phyloP scores from a whole-genome alignment of 2,888 invertebrate genomes.

The Gymnosoma rotundatum region DNA sequence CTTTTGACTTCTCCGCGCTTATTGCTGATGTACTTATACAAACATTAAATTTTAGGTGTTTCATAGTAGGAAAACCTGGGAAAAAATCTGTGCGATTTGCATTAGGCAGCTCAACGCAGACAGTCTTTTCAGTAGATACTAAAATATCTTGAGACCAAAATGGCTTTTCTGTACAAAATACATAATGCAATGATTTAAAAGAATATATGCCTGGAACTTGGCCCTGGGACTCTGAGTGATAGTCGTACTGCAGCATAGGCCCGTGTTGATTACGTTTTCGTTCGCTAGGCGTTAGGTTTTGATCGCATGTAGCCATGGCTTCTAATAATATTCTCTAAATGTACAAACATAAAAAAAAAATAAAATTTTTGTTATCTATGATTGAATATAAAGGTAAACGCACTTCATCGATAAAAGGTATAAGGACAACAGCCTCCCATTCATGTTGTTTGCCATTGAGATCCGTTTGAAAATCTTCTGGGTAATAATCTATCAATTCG shows the following conservation, averaged over 20 bases:
- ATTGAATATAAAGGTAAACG: background rate
- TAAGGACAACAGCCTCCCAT: slow-evolving; percentile 97
- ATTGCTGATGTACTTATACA: slow-evolving; percentile 72
- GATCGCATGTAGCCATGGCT: slow-evolving; percentile 89
- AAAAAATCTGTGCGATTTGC: slow-evolving; percentile 83
- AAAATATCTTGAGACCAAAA: slow-evolving; percentile 76
- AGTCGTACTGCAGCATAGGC: slow-evolving; percentile 91
- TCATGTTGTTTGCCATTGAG: slow-evolving; percentile 97
- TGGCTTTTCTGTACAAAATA: slow-evolving; percentile 76
- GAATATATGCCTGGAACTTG: slow-evolving; percentile 83
- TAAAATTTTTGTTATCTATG: background rate
- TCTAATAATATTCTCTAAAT: slow-evolving; percentile 85
- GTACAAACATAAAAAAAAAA: background rate
- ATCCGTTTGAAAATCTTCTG: slow-evolving; percentile 94
- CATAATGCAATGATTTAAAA: slow-evolving; percentile 84
- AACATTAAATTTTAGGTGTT: slow-evolving; percentile 91
- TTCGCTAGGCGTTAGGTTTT: slow-evolving; percentile 87
- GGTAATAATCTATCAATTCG: slow-evolving; percentile 96
- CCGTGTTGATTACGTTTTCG: slow-evolving; percentile 90
- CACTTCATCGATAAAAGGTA: slow-evolving; percentile 96
- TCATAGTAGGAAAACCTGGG: slow-evolving; percentile 96
- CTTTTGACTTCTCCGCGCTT: too few species aligned
- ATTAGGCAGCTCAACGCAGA: slow-evolving; percentile 75
- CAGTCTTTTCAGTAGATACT: slow-evolving; percentile 71
- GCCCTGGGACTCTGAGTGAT: slow-evolving; percentile 85